Percentiles rank a stretch among this genome's conserved stretches.
Evolutionary conservation across 1,140 invertebrate genomes (phyloP).

Genomic region (Ylistrum balloti): DNA sequence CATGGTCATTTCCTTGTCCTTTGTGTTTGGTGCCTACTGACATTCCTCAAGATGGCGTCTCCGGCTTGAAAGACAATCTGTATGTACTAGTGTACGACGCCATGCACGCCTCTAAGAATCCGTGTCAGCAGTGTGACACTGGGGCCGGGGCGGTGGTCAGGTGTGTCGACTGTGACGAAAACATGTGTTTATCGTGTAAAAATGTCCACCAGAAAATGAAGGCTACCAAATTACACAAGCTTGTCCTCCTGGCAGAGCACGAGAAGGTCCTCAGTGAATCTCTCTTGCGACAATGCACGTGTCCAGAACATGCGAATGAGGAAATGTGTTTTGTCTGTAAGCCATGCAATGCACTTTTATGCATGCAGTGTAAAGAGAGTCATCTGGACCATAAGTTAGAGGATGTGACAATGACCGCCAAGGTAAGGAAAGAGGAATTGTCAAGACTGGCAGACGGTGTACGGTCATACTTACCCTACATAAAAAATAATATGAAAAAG

Average conservation of each 20-base stretch:
- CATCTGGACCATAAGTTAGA: not conserved
- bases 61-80: not conserved
- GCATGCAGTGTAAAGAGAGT: not conserved
- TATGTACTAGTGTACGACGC: not conserved
- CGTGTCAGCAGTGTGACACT: not conserved
- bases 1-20: not conserved
- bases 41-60: slow-evolving; percentile 14
- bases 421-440: not conserved
- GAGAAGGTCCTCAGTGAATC: not conserved
- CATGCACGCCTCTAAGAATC: not conserved
- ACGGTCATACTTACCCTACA: not conserved
- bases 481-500: not conserved
- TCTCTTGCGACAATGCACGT: not conserved
- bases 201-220: slow-evolving; percentile 30
- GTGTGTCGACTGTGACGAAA: not conserved
- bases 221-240: not conserved
- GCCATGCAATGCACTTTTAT: not conserved
- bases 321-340: not conserved
- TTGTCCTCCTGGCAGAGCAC: not conserved
- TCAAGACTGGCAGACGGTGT: slow-evolving; percentile 23
- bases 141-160: not conserved
- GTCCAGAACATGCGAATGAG: not conserved
- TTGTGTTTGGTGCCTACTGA: not conserved
- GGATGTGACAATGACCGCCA: not conserved
- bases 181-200: not conserved